Base-by-base conservation (phyloP, 2,797 vertebrate species). In the Jordanella pulchra region DNA sequence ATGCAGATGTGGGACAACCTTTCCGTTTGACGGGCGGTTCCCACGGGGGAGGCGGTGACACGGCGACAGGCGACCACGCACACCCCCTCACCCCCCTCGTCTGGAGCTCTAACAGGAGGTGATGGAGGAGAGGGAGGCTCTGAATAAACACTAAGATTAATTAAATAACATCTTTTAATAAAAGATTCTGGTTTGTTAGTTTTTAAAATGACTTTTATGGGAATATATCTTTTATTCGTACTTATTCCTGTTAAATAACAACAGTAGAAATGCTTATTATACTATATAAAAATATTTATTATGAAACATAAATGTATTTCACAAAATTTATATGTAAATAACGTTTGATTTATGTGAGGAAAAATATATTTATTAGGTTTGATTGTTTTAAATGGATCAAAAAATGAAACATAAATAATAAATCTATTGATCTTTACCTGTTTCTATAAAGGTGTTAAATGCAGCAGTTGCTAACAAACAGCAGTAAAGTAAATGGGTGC, bases 1-100 rank as follows among this genome's bases (percentile, higher is more conserved):
- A 93, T 94, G 92, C 92, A 93, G 89, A 91, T 91, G 90, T 72
- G 86, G 82, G 89, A 84, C 91, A 93, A 93, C 93, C 92, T 94
- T 94, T 93, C 85, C 77, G 76, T 91, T 91, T 92, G 91, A 92
- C 79, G 83, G 87, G 80, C 84, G 30, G 78, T 67, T 91, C 87
- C 88, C 89, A 78, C 60, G 70, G 83, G 88, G 82, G 55, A 32
- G 60, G 58, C 13, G 73, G 84, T 87, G 87, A 89, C 90, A 87
- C 30, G 47, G 70, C 58, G 88, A 90, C 90, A 90, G 81, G 79
- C 61, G 65, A 65, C 78, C 44, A 5, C 60, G 35, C 48, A 65
- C 5, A 48, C 13, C 75, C 12, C 0, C 48, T 21, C 53, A n/a
- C 55, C 69, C 60, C 10, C 27, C 28, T 67, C 64, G 73, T 77